phyloP scores from a whole-genome alignment of 1,140 invertebrate species.

The Lordiphosa clarofinis region DNA sequence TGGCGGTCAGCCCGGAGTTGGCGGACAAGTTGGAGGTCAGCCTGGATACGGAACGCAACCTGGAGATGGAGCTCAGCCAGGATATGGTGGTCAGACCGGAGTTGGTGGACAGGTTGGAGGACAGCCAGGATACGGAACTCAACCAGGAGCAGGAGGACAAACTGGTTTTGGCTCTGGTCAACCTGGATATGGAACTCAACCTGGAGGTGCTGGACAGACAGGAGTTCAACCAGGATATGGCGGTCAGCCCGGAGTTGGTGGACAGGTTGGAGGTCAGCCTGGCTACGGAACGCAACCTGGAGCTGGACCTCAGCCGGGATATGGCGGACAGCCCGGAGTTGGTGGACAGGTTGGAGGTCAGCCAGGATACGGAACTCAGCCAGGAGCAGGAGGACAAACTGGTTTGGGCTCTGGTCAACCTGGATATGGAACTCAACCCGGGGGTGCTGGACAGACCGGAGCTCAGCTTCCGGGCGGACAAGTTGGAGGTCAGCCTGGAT shows the following conservation, averaged over 20 bases:
- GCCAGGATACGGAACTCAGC: slow-evolving; percentile 13
- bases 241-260: slow-evolving; percentile 14
- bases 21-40: not conserved
- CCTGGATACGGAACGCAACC: not conserved
- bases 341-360: not conserved
- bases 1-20: not conserved
- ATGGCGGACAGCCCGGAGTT: not conserved
- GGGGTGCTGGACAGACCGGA: not conserved
- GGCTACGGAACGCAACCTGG: slow-evolving; percentile 9
- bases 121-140: slow-evolving; percentile 9
- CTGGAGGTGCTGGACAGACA: too few relatives aligned
- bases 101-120: slow-evolving; percentile 12
- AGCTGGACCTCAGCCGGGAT: too few relatives aligned
- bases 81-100: slow-evolving; percentile 9
- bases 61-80: slow-evolving; percentile 14
- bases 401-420: not conserved
- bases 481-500: not conserved
- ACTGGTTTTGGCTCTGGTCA: too few relatives aligned
- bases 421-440: slow-evolving; percentile 6
- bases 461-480: not conserved
- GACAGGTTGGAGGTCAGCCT: slow-evolving; percentile 3
- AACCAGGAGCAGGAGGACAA: not conserved
- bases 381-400: not conserved
- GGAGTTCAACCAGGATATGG: slow-evolving; percentile 10
- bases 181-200: not conserved